Evolutionary conservation across 2,797 vertebrate species (phyloP).

Genomic region (Brotula barbata): DNA sequence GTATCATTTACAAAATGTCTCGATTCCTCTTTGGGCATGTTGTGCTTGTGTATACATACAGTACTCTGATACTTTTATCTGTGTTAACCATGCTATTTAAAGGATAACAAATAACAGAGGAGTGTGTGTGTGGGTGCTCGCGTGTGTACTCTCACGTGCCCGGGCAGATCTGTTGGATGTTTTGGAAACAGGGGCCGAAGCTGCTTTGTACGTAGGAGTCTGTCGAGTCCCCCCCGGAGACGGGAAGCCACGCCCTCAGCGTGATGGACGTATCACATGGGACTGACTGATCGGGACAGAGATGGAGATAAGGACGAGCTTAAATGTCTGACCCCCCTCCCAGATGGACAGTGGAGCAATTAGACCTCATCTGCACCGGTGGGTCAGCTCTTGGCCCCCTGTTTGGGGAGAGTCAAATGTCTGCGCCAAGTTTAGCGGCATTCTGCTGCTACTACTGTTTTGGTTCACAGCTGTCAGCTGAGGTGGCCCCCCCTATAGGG

Average conservation of each 20-base stretch:
- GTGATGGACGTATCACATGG: slow-evolving; percentile 47
- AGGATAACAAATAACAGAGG: slow-evolving; percentile 36
- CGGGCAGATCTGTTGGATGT: slow-evolving; percentile 50
- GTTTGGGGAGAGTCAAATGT: slow-evolving; percentile 52
- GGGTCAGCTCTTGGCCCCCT: slow-evolving; percentile 32
- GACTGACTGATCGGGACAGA: slow-evolving; percentile 31
- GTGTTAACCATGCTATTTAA: slow-evolving; percentile 40
- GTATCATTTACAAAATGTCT: slow-evolving; percentile 42
- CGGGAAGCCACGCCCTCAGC: slow-evolving; percentile 28
- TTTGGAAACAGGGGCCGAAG: slow-evolving; percentile 56
- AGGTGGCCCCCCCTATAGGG: slow-evolving; percentile 1
- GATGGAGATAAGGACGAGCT: slow-evolving; percentile 17
- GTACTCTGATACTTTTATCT: slow-evolving; percentile 18
- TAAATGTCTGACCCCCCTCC: slow-evolving; percentile 26
- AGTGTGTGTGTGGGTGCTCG: slow-evolving; percentile 12
- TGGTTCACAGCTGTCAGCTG: slow-evolving; percentile 38
- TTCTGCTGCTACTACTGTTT: slow-evolving; percentile 43
- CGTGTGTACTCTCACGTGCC: slow-evolving; percentile 43
- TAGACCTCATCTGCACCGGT: slow-evolving; percentile 38
- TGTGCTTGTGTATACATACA: slow-evolving; percentile 6
- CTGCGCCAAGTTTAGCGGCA: slow-evolving; percentile 38
- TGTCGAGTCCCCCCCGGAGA: slow-evolving; percentile 28
- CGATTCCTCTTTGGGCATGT: slow-evolving; percentile 60
- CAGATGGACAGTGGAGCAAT: slow-evolving; percentile 31
- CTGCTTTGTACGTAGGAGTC: slow-evolving; percentile 35